Conservation (phyloP, 2,797 vertebrate species). For the Helicolenus hilgendorfi region DNA sequence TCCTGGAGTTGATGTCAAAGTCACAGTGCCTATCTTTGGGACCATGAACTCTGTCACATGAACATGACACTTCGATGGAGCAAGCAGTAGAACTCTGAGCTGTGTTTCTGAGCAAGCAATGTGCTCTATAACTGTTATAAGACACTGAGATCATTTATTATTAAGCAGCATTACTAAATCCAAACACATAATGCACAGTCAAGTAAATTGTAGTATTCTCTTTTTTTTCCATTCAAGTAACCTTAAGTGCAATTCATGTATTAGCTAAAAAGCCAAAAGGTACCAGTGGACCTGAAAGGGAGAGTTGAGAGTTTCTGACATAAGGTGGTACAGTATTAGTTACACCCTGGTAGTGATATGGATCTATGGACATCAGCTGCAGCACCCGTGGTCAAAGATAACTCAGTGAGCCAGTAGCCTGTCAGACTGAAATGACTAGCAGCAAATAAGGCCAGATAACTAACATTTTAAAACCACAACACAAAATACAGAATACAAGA, state of each 20-base stretch:
- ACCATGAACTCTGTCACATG: conserved; percentile 63
- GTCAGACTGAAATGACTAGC: conserved; percentile 18
- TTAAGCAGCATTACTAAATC: not conserved
- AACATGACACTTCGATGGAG: conserved; percentile 64
- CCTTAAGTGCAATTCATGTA: not conserved
- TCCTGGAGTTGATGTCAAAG: conserved; percentile 40
- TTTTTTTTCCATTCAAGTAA: not conserved
- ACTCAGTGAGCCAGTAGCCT: conserved; percentile 11
- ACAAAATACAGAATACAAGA: not conserved
- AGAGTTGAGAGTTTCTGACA: conserved; percentile 2
- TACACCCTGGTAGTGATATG: conserved; percentile 44
- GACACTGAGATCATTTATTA: conserved; percentile 2
- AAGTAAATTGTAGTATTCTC: not conserved
- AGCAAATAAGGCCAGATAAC: conserved; percentile 6
- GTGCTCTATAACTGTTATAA: not conserved
- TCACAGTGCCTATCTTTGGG: conserved; percentile 70
- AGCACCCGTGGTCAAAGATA: conserved; percentile 66
- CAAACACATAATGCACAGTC: not conserved
- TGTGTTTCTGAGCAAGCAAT: conserved; percentile 7
- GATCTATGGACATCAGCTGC: conserved; percentile 21
- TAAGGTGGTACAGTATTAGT: conserved; percentile 16
- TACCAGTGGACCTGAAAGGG: not conserved
- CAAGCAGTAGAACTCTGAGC: conserved; percentile 4
- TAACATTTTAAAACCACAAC: not conserved
- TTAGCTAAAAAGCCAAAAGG: not conserved